phyloP scores from a whole-genome alignment of 92 coral and sea anemone genomes.

The Actinostola sp. region DNA sequence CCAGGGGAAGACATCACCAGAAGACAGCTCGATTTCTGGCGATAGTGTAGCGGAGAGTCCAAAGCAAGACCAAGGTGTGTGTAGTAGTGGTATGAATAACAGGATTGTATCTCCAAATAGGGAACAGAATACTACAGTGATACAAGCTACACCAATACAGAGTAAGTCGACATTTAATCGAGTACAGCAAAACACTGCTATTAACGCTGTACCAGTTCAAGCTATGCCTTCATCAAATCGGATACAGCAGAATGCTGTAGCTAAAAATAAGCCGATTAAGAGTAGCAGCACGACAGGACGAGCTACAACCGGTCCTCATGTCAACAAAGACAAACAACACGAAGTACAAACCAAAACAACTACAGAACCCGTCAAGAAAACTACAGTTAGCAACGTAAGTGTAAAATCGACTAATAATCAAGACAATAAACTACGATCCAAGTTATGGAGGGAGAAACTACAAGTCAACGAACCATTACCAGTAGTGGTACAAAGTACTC shows the following conservation, averaged over 20 bases:
- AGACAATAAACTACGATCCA: conserved; percentile 10
- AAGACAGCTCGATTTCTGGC: not conserved
- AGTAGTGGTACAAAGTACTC: not conserved
- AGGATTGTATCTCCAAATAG: not conserved
- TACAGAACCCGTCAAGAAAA: not conserved
- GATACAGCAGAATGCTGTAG: not conserved
- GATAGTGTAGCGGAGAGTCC: not conserved
- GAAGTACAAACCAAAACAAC: not conserved
- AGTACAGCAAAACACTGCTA: conserved; percentile 1
- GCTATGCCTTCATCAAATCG: conserved; percentile 8
- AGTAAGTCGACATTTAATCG: not conserved
- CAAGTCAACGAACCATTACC: conserved; percentile 14
- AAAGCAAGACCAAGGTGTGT: not conserved
- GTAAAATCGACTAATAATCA: not conserved
- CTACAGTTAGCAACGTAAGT: not conserved
- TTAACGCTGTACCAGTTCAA: conserved; percentile 1
- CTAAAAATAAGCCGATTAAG: conserved; percentile 8
- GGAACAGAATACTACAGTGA: not conserved
- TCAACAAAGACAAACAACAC: not conserved
- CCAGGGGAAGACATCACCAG: conserved; percentile 4
- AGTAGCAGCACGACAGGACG: conserved; percentile 5
- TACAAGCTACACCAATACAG: not conserved
- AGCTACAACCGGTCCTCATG: not conserved
- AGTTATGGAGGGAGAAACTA: conserved; percentile 22
- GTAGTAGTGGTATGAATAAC: not conserved